phyloP scores from a whole-genome alignment of 2,797 vertebrate genomes.

The Lerista edwardsae region DNA sequence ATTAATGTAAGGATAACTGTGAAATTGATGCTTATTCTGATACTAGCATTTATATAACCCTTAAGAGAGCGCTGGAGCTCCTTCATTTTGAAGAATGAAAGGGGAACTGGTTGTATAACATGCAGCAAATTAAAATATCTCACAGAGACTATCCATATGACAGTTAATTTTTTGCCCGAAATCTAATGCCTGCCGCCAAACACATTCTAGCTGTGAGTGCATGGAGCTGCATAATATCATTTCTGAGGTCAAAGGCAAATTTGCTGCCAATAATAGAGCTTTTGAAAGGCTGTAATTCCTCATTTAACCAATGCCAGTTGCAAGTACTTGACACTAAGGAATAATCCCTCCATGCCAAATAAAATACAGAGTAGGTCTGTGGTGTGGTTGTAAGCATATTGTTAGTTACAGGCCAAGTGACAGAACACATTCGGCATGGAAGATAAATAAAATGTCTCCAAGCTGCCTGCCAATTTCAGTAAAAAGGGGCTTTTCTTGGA shows the following conservation, averaged over 20 bases:
- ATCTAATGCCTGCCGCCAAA: constrained; percentile 22
- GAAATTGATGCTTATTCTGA: not conserved
- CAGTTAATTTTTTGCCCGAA: not conserved
- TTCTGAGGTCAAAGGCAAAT: constrained; percentile 69
- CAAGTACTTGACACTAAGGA: constrained; percentile 77
- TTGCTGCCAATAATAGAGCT: constrained; percentile 74
- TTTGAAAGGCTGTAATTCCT: constrained; percentile 79
- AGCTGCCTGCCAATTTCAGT: constrained; percentile 69
- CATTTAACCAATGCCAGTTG: constrained; percentile 75
- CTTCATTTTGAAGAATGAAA: fast-evolving
- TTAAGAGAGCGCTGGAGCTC: not conserved
- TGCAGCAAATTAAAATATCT: constrained; percentile 27
- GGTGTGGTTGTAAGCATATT: constrained; percentile 76
- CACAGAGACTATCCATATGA: constrained; percentile 21
- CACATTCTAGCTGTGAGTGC: constrained; percentile 16
- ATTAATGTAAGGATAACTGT: not conserved
- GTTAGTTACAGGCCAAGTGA: constrained; percentile 77
- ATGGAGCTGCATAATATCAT: constrained; percentile 67
- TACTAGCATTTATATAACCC: not conserved
- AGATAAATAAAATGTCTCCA: constrained; percentile 78
- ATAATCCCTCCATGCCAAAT: constrained; percentile 76
- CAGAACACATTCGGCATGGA: constrained; percentile 75
- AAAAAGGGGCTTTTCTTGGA: constrained; percentile 76
- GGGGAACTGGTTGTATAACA: not conserved
- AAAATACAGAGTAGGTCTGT: constrained; percentile 79